A percentile compares a stretch with the other conserved stretches of the same genome.
phyloP scores from a whole-genome alignment of 2,888 invertebrate species.

The Polyommatus icarus region DNA sequence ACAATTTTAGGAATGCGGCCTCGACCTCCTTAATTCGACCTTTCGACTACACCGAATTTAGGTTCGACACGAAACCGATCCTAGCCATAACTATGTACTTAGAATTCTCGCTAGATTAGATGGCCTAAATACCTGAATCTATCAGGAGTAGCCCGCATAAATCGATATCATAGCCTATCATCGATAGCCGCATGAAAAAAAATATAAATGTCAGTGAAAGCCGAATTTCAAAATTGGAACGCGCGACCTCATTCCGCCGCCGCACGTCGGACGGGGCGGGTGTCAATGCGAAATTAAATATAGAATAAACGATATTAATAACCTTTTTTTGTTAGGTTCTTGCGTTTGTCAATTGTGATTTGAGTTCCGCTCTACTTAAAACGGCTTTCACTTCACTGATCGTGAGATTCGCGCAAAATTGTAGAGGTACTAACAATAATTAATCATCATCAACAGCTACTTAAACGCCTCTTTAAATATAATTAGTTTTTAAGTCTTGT shows the following conservation, averaged over 20 bases:
- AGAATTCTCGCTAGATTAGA: neutral
- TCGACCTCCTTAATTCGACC: constrained; percentile 11
- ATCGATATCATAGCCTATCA: neutral
- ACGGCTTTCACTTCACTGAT: constrained; percentile 71
- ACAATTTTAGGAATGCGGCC: constrained; percentile 26
- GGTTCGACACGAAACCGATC: constrained; percentile 17
- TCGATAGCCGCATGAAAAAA: constrained; percentile 37
- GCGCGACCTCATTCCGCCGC: constrained; percentile 69
- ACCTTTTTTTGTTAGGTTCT: constrained; percentile 26
- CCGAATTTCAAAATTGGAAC: constrained; percentile 76
- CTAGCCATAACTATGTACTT: constrained; percentile 11
- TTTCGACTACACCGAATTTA: neutral
- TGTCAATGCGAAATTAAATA: constrained; percentile 60
- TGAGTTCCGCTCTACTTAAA: constrained; percentile 67
- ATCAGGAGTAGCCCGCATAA: neutral
- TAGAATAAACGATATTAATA: constrained; percentile 43
- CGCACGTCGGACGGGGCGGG: constrained; percentile 60
- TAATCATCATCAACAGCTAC: neutral
- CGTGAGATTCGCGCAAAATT: constrained; percentile 38
- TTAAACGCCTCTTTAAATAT: neutral
- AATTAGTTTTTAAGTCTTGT: neutral
- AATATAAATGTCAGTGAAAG: constrained; percentile 61
- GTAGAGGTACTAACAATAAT: constrained; percentile 11
- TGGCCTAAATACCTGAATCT: neutral
- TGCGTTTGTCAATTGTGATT: constrained; percentile 44